Conservation (phyloP, 2,888 invertebrate species). For the Atrina japonica region DNA sequence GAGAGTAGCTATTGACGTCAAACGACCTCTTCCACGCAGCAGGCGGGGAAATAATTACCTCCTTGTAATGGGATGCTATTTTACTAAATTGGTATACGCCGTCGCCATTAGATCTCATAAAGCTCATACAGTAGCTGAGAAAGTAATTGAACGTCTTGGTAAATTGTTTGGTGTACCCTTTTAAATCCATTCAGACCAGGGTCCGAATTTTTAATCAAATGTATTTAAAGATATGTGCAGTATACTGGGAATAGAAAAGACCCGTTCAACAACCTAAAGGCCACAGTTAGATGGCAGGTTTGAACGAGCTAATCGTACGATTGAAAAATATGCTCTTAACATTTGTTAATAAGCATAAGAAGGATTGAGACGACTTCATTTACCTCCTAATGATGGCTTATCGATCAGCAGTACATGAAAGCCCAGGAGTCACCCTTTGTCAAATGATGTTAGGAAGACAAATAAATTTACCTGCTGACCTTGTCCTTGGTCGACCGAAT, state of each 20-base stretch:
- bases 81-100: conserved; percentile 44
- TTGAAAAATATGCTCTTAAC: conserved; percentile 35
- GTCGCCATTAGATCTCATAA: conserved; percentile 30
- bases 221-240: conserved; percentile 43
- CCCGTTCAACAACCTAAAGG: conserved; percentile 32
- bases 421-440: conserved; percentile 32
- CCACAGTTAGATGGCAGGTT: conserved; percentile 43
- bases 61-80: conserved; percentile 44
- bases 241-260: conserved; percentile 38
- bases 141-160: conserved; percentile 32
- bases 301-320: conserved; percentile 35
- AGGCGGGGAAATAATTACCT: conserved; percentile 33
- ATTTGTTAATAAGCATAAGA: conserved; percentile 29
- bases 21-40: conserved; percentile 14
- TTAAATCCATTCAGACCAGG: conserved; percentile 46
- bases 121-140: conserved; percentile 40
- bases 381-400: conserved; percentile 44
- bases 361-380: conserved; percentile 42
- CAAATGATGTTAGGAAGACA: conserved; percentile 45
- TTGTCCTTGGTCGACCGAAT: conserved; percentile 11
- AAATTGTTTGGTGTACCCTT: conserved; percentile 42
- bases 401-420: conserved; percentile 38
- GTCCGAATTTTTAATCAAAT: conserved; percentile 36
- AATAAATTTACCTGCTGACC: conserved; percentile 39
- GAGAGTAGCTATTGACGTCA: conserved; percentile 11